Base-by-base conservation (phyloP, 92 coral and sea anemone genomes). In the Parazoanthus darwini region DNA sequence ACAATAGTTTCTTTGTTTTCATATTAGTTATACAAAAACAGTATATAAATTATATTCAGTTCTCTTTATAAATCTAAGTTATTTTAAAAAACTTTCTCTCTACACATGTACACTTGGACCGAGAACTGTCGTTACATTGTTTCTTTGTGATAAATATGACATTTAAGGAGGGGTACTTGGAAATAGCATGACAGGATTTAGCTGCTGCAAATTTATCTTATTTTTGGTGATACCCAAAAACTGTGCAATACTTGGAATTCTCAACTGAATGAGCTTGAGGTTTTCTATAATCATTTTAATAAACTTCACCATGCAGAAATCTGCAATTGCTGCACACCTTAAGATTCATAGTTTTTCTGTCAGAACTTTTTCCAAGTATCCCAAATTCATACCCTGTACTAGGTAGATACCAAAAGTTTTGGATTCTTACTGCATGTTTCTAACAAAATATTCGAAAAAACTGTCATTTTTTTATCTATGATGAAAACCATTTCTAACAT, bases 51-150 rank as follows among this genome's bases (percentile, higher is more conserved):
- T 33, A 15, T 23, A 26, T 16, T 0, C 74, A 63, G 85, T 81
- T 59, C 74, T 63, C 54, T 58, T 9, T 58, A 81, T 63, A 81
- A 81, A 81, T 63, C 79, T 76, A 76, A 76, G 39, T 39, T 18
- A 22, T 76, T 37, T 48, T 81, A 33, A 36, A 22, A 16, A 16
- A 11, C 0, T 15, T 16, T 35, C 8, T 33, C 25, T 79, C 46
- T 8, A 25, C 10, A 29, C 70, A 26, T 35, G 44, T 74, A 74
- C 37, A 8, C 82, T 46, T 56, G 11, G 73, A 37, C 74, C 38
- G 85, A 81, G 72, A 81, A 59, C 73, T 66, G 20, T 7, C 15
- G 18, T 44, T 37, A 54, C n/a, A n/a, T 26, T 23, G 15, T 43
- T 74, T 37, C 46, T 77, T 77, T 44, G 37, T 77, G 56, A 44